A percentile compares a stretch with the other conserved stretches of the same genome.
phyloP scores from a whole-genome alignment of 2,113 vertebrate species.

The Eudyptes chrysolophus region DNA sequence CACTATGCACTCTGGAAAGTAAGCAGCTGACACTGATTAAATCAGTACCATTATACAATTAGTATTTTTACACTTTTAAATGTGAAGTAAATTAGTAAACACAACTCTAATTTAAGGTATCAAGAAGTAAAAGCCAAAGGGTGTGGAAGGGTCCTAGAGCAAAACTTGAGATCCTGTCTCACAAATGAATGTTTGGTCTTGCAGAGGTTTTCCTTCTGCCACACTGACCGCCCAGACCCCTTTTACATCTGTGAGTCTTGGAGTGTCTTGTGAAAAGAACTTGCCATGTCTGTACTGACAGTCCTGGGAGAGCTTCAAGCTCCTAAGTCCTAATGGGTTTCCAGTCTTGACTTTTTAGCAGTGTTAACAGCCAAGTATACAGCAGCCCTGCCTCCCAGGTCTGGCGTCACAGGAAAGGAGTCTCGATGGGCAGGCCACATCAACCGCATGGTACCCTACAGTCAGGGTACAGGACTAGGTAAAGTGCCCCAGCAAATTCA shows the following conservation, averaged over 20 bases:
- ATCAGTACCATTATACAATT: not conserved
- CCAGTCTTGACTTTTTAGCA: not conserved
- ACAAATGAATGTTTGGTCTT: not conserved
- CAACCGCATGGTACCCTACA: not conserved
- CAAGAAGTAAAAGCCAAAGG: not conserved
- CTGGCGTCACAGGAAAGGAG: not conserved
- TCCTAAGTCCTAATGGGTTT: not conserved
- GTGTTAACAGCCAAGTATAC: too few species aligned
- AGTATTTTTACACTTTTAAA: not conserved
- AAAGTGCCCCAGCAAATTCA: not conserved
- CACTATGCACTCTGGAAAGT: not conserved
- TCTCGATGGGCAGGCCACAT: fast-evolving
- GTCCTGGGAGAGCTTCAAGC: not conserved
- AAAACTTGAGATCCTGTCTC: not conserved
- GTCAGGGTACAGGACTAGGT: not conserved
- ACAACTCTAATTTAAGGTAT: not conserved
- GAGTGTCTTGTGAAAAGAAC: not conserved
- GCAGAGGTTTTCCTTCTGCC: not conserved
- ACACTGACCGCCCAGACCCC: fast-evolving
- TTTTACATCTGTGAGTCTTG: not conserved
- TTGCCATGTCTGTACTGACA: not conserved
- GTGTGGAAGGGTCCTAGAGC: not conserved
- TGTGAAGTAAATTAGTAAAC: not conserved
- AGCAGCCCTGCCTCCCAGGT: not conserved
- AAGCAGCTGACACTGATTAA: not conserved